These are phyloP conservation scores for Chloroclysta siterata DNA, from an alignment of 2,888 invertebrate species.

Conservation along the genomic window DNA sequence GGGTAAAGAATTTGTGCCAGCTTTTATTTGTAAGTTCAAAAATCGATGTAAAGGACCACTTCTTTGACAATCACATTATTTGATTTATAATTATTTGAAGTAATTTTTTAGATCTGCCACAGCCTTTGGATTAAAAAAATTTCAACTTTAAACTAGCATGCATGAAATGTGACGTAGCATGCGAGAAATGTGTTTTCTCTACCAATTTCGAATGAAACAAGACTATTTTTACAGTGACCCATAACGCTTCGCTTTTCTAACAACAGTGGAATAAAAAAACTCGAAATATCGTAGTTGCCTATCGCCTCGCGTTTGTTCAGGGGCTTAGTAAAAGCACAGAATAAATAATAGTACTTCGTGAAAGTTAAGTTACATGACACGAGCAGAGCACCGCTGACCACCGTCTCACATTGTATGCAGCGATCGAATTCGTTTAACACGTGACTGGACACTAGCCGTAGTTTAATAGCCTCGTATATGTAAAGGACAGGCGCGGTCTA, in stretches of 20 bases:
- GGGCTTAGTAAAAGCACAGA: conserved; percentile 50
- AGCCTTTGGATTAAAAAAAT: no score
- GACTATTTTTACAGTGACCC: conserved; percentile 26
- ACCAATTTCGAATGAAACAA: conserved; percentile 5
- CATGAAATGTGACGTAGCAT: neutral
- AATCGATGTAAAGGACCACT: no score
- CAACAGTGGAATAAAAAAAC: conserved; percentile 29
- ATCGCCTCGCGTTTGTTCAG: conserved; percentile 45
- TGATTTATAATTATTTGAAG: no score
- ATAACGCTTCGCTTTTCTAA: conserved; percentile 26
- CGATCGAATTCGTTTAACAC: conserved; percentile 83
- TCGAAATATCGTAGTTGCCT: conserved; percentile 42
- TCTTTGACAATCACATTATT: no score
- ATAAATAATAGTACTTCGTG: no score
- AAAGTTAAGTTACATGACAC: conserved; percentile 53
- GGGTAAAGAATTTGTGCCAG: no score
- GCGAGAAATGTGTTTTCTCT: neutral
- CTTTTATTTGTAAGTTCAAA: no score
- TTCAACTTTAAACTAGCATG: neutral
- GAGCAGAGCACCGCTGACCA: conserved; percentile 44
- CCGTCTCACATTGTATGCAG: conserved; percentile 71
- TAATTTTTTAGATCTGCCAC: no score
- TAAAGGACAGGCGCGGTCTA: conserved; percentile 82
- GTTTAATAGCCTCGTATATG: conserved; percentile 84
- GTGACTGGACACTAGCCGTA: conserved; percentile 78